Evolutionary conservation across 2,888 invertebrate species (phyloP), one percentile per base, ranked within the genome.

Genomic region (Lepidochrysops patricia): DNA sequence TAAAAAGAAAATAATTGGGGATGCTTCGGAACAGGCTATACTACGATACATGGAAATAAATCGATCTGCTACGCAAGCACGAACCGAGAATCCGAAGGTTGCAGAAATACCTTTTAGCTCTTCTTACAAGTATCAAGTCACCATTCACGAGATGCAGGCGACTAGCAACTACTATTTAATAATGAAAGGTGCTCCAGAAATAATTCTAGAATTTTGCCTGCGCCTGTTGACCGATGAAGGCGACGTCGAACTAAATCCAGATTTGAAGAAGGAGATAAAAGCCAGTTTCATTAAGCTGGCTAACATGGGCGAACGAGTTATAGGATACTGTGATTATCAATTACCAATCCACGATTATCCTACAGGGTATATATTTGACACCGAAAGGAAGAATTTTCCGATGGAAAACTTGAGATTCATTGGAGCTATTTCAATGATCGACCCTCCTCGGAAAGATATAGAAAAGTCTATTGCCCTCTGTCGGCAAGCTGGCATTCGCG

Each of bases 281-380:
- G 85, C 90, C 56, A 91, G 93, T 58, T 95, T 96, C 75, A 90
- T 93, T 60, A 94, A 94, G 76, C 80, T 97, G 60, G 97, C 96
- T 60, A 94, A 94, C 67, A 92, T 95, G 79, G 97, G 97, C 26
- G 97, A 97, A 79, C 91, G 97, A 62, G 96, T 97, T 1, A 88
- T 96, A 57, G 95, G 95, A 15, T 97, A 97, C 80, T 95, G 95
- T 70, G 95, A 96, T 77, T 84, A 90, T 0, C 70, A 84, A 26
- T 83, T 97, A 35, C 91, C 93, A 0, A 67, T 87, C 27, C 84
- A 81, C 4, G 58, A 64, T 2, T 90, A 75, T 72, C 92, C 92
- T 1, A 70, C 78, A 6, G 91, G 90, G 26, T 93, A 79, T 70
- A 68, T 72, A 13, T 94, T 94, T 66, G 86, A 92, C 62, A 78